phyloP scores from a whole-genome alignment of 1,140 invertebrate species.

The Colletes gigas region DNA sequence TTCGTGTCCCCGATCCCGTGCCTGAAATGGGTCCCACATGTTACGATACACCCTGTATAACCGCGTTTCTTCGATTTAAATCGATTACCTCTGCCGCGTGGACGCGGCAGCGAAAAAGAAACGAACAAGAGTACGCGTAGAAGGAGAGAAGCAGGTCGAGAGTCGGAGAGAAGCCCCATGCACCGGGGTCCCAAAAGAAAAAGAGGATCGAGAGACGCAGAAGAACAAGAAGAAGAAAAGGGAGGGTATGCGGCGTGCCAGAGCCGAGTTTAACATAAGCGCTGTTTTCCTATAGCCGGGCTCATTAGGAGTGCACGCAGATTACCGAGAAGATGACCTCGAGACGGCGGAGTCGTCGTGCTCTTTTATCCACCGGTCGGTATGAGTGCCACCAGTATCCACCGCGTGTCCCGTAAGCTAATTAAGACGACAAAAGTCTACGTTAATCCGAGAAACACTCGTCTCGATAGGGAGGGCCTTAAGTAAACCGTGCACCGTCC shows the following conservation, averaged over 20 bases:
- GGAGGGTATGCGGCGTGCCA: slow-evolving; percentile 54
- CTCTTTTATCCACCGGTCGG: slow-evolving; percentile 48
- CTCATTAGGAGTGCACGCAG: slow-evolving; percentile 69
- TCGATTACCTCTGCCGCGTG: slow-evolving; percentile 48
- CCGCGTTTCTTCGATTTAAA: slow-evolving; percentile 60
- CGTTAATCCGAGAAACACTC: slow-evolving; percentile 69
- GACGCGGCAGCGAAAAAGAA: slow-evolving; percentile 26
- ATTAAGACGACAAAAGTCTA: slow-evolving; percentile 70
- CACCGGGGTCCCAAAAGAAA: slow-evolving; percentile 24
- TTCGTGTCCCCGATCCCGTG: too few species aligned
- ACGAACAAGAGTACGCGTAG: background rate
- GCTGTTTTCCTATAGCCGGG: slow-evolving; percentile 65
- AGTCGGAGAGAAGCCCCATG: slow-evolving; percentile 23
- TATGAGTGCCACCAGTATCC: slow-evolving; percentile 58
- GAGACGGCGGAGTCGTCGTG: slow-evolving; percentile 59
- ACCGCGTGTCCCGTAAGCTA: slow-evolving; percentile 64
- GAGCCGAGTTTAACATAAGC: slow-evolving; percentile 67
- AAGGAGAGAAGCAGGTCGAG: background rate
- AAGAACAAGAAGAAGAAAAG: slow-evolving; percentile 26
- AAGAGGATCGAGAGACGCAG: slow-evolving; percentile 7
- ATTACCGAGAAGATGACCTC: slow-evolving; percentile 69
- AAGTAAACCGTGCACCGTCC: slow-evolving; percentile 28
- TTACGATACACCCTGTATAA: slow-evolving; percentile 17
- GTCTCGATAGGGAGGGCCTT: slow-evolving; percentile 55
- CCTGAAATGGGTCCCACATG: too few species aligned